Percentiles rank a stretch among this genome's conserved stretches.
These are phyloP conservation scores for Monochamus saltuarius DNA, from an alignment of 1,140 invertebrate genomes.

Conservation along the genomic window DNA sequence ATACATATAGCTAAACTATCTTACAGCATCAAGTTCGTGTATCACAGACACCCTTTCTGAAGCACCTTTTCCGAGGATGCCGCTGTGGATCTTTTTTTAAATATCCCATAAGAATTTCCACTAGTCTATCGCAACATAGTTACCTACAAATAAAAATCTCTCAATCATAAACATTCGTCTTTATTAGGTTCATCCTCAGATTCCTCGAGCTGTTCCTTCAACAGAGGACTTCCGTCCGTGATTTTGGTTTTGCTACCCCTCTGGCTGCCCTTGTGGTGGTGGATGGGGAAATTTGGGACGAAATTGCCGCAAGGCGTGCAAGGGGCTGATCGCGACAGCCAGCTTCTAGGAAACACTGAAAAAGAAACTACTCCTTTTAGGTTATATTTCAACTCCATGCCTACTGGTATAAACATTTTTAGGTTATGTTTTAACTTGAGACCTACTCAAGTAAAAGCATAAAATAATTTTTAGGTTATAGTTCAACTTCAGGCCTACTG, in stretches of 20 bases:
- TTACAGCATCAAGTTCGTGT: too few relatives aligned
- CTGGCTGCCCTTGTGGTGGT: constrained; percentile 52
- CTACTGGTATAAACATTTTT: neutral
- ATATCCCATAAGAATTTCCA: too few relatives aligned
- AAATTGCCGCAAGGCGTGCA: constrained; percentile 68
- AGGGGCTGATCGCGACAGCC: constrained; percentile 72
- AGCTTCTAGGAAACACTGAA: constrained; percentile 54
- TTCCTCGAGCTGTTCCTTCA: constrained; percentile 52
- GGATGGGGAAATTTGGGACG: constrained; percentile 56
- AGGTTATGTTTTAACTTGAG: too few relatives aligned
- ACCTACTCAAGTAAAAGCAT: too few relatives aligned
- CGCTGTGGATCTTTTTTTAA: too few relatives aligned
- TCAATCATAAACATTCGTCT: constrained; percentile 37
- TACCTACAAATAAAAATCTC: constrained; percentile 1
- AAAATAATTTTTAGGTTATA: too few relatives aligned
- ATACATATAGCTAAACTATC: too few relatives aligned
- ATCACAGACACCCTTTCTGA: too few relatives aligned
- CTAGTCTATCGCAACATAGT: too few relatives aligned
- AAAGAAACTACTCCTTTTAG: constrained; percentile 5
- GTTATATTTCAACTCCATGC: neutral
- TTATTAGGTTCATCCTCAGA: constrained; percentile 51
- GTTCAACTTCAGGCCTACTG: too few relatives aligned
- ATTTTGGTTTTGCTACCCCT: constrained; percentile 55
- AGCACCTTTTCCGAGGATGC: too few relatives aligned
- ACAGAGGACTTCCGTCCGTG: constrained; percentile 62